phyloP scores from a whole-genome alignment of 1,140 invertebrate species.

The Palaemon carinicauda region DNA sequence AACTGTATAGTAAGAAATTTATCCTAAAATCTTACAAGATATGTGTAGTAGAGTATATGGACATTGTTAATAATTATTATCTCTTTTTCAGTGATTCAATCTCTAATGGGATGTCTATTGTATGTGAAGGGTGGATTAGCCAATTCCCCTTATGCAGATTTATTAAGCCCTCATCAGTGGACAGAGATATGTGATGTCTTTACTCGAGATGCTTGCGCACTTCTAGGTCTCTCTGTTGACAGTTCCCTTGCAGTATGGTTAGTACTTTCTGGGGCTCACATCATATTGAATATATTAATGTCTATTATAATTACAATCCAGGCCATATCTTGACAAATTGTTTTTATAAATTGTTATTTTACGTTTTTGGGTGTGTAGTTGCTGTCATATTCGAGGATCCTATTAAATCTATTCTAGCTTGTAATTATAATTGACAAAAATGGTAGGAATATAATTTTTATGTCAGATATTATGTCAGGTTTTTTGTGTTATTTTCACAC shows the following conservation, averaged over 20 bases:
- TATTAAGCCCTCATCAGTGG: conserved; percentile 83
- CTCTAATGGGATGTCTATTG: conserved; percentile 86
- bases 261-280: conserved; percentile 26
- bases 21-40: not conserved
- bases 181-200: conserved; percentile 89
- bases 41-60: conserved; percentile 66
- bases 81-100: conserved; percentile 71
- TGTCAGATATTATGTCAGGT: too few relatives aligned
- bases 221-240: conserved; percentile 89
- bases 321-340: too few relatives aligned
- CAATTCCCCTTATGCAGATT: conserved; percentile 82
- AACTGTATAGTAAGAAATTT: too few relatives aligned
- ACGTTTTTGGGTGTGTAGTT: too few relatives aligned
- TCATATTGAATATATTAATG: too few relatives aligned
- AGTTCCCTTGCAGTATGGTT: conserved; percentile 77
- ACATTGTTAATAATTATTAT: not conserved
- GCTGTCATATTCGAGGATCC: too few relatives aligned
- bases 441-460: too few relatives aligned
- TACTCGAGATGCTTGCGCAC: conserved; percentile 88
- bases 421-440: too few relatives aligned
- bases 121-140: conserved; percentile 82
- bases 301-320: too few relatives aligned
- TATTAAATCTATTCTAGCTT: too few relatives aligned
- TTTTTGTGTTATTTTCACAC: too few relatives aligned
- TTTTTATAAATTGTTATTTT: too few relatives aligned